A percentile compares a stretch with the other conserved stretches of the same genome.
Evolutionary conservation across 1,140 invertebrate genomes (phyloP).

Genomic region (Ridgeia piscesae): DNA sequence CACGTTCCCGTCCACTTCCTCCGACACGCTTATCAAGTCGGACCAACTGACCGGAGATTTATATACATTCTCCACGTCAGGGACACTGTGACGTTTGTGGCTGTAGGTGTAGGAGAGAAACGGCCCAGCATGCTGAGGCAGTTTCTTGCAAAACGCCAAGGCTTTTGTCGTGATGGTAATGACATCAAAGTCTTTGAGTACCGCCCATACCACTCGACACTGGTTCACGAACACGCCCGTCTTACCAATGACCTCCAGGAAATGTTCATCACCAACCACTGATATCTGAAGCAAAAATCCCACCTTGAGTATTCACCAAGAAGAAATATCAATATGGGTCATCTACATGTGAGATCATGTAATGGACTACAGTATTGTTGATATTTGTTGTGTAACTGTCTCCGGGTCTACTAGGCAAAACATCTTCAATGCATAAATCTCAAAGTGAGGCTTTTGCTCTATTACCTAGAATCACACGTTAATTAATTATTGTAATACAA

Average conservation of each 20-base stretch:
- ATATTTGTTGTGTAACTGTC: neutral
- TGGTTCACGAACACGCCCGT: constrained; percentile 10
- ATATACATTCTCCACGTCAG: neutral
- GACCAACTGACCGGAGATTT: neutral
- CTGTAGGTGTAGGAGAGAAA: neutral
- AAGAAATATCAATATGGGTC: neutral
- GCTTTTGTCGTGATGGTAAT: constrained; percentile 7
- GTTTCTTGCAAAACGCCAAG: neutral
- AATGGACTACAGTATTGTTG: neutral
- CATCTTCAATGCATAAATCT: neutral
- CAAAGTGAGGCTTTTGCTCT: neutral
- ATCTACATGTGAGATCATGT: neutral
- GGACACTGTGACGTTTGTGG: neutral
- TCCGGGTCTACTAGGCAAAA: neutral
- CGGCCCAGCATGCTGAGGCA: neutral
- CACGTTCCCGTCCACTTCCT: neutral
- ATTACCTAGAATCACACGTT: neutral
- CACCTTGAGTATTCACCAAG: neutral
- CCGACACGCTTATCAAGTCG: neutral
- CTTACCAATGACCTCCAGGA: constrained; percentile 1
- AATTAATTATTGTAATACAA: neutral
- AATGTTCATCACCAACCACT: neutral
- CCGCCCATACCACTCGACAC: neutral
- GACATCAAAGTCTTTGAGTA: neutral
- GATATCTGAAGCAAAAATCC: neutral